Evolutionary conservation across 2,888 invertebrate species (phyloP), one percentile per base, ranked within the genome.

Genomic region (Pollenia angustigena): DNA sequence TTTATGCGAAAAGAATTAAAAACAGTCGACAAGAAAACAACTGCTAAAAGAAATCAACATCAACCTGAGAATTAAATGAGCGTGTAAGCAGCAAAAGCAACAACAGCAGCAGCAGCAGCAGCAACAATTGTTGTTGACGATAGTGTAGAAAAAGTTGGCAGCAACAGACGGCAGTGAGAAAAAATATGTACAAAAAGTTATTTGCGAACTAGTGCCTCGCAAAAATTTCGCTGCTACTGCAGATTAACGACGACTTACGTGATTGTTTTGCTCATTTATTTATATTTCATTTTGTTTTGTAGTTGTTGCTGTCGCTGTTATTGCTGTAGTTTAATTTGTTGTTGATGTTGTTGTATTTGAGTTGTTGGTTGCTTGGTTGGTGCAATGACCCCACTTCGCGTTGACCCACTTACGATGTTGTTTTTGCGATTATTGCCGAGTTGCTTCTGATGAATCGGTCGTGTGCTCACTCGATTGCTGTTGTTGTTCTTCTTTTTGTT

Each of bases 321-420:
- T 78, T 76, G 64, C 72, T 76, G 81, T 58, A 66, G 46, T 50
- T 44, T 32, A 32, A 52, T 32, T 54, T 76, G 60, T 68, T 84
- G 58, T 72, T 18, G 18, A 1, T 84, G 58, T 72, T 18, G 18
- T 1, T 66, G 50, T 69, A 71, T 62, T 46, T 76, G 75, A 82
- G 75, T 78, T 84, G 83, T 76, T 81, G 83, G 80, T 71, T 81
- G 86, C 83, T 60, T 80, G 80, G 66, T 74, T 81, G 92, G 93
- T 93, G 93, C 93, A 93, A 91, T 93, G 93, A 93, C 93, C 93
- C 92, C 92, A 91, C 93, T 92, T 92, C 93, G 92, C 90, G 92
- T 91, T 93, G 93, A 93, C 93, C 93, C 92, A 93, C 93, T 93
- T 93, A 93, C 93, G 93, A 93, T 92, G 93, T 90, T 90, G 89